These are phyloP conservation scores for Plagodis pulveraria DNA, from an alignment of 2,888 invertebrate genomes.

Conservation along the genomic window DNA sequence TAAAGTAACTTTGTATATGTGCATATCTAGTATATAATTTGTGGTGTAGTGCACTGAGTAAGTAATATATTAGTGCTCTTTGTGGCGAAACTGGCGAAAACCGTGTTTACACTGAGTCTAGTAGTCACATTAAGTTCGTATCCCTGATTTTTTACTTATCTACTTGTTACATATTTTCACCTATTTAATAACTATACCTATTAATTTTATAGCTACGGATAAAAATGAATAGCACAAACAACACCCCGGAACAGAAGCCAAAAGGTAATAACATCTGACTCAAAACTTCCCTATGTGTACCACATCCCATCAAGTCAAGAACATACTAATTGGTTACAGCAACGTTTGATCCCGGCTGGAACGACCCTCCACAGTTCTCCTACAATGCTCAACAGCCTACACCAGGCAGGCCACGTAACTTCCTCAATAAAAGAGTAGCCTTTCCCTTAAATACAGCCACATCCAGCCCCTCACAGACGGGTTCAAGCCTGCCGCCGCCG, in stretches of 20 bases:
- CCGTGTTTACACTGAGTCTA: too few relatives aligned
- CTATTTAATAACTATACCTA: background rate
- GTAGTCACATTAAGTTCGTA: too few relatives aligned
- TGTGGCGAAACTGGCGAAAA: too few relatives aligned
- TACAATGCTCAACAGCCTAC: slow-evolving; percentile 70
- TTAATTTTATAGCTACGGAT: background rate
- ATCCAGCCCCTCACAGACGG: slow-evolving; percentile 37
- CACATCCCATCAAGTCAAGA: background rate
- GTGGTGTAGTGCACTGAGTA: too few relatives aligned
- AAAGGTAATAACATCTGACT: slow-evolving; percentile 44
- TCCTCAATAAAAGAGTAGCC: slow-evolving; percentile 83
- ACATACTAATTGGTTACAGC: slow-evolving; percentile 43
- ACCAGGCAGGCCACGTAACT: slow-evolving; percentile 72
- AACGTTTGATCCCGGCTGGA: slow-evolving; percentile 83
- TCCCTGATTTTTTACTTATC: too few relatives aligned
- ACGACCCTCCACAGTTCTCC: slow-evolving; percentile 82
- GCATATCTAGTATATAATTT: too few relatives aligned
- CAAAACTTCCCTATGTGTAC: slow-evolving; percentile 6
- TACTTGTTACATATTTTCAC: too few relatives aligned
- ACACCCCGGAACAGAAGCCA: slow-evolving; percentile 46
- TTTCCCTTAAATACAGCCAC: slow-evolving; percentile 69
- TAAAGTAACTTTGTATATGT: too few relatives aligned
- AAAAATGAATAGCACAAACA: slow-evolving; percentile 24
- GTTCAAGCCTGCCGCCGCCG: slow-evolving; percentile 62
- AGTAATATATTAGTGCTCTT: too few relatives aligned